phyloP scores from a whole-genome alignment of 2,888 invertebrate species.

The Coecobrya sp. region DNA sequence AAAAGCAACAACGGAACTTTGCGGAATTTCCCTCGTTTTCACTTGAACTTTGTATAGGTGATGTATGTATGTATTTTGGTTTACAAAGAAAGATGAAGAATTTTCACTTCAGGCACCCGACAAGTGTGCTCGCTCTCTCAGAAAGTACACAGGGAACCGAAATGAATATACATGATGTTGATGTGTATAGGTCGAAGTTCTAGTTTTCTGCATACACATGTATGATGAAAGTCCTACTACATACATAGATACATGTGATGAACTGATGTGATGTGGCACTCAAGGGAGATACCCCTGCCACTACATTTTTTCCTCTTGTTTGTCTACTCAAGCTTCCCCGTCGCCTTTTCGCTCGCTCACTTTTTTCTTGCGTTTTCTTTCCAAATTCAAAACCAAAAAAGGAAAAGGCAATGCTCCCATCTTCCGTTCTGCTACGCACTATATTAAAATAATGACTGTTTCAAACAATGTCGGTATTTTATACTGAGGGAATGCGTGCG shows the following conservation, averaged over 20 bases:
- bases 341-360: conserved; percentile 56
- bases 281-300: conserved; percentile 81
- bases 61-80: conserved; percentile 26
- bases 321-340: conserved; percentile 67
- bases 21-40: conserved; percentile 72
- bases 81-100: conserved; percentile 40
- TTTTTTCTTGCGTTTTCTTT: conserved; percentile 51
- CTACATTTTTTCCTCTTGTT: conserved; percentile 69
- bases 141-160: neutral
- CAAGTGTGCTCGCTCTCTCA: neutral
- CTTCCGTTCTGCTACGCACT: conserved; percentile 41
- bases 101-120: conserved; percentile 47
- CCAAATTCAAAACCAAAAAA: conserved; percentile 46
- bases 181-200: neutral
- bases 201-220: neutral
- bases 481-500: neutral
- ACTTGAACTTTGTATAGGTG: conserved; percentile 46
- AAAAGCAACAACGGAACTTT: conserved; percentile 64
- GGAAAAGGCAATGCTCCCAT: conserved; percentile 52
- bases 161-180: conserved; percentile 50
- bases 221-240: neutral
- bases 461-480: conserved; percentile 37
- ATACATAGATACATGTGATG: conserved; percentile 76
- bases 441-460: conserved; percentile 61
- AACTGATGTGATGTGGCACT: conserved; percentile 83